Base-by-base conservation (phyloP, 2,888 invertebrate genomes). In the Mylabris sibirica region DNA sequence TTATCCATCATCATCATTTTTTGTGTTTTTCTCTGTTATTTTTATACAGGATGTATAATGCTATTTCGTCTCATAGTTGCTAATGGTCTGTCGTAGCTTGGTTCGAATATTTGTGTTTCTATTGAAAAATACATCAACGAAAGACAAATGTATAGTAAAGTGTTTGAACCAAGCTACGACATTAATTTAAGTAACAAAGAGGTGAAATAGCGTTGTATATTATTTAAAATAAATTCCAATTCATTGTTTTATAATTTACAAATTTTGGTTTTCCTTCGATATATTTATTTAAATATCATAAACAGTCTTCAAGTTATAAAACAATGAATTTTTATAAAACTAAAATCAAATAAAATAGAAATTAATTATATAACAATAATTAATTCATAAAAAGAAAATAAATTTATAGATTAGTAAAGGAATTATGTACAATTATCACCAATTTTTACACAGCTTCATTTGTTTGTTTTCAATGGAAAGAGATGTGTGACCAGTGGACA, bases 391-490 rank as follows among this genome's bases (percentile, higher is more conserved):
- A 76, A 72, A 66, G 69, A 67, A 76, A 72, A 66, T 68, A 67
- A 67, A 72, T 74, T 30, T 30, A 30, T 30, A 30, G 30, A 30
- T 30, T 30, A 30, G 30, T 30, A 30, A 30, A 30, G 75, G 69
- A 73, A 68, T 61, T 79, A 78, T 79, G 67, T 78, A 79, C 77
- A 80, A 59, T 76, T 79, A 79, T 80, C 79, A 80, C 79, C 78
- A 76, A 76, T 78, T 76, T 20, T 75, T 74, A 78, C 79, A 79
- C 79, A 79, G 79, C 79, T 76, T 79, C 72, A 73, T 75, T 76
- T 77, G 77, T 75, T 62, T 34, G 65, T 67, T 49, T 17, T 71
- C 30, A 66, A 69, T 67, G 68, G 44, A 44, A 44, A 44, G 71
- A 73, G 71, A 67, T 71, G 69, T 68, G 66, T 71, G 60, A 65